Percentiles rank a stretch among this genome's conserved stretches.
These are phyloP conservation scores for Drosophila meridionalis DNA, from an alignment of 2,888 invertebrate species.

Conservation along the genomic window DNA sequence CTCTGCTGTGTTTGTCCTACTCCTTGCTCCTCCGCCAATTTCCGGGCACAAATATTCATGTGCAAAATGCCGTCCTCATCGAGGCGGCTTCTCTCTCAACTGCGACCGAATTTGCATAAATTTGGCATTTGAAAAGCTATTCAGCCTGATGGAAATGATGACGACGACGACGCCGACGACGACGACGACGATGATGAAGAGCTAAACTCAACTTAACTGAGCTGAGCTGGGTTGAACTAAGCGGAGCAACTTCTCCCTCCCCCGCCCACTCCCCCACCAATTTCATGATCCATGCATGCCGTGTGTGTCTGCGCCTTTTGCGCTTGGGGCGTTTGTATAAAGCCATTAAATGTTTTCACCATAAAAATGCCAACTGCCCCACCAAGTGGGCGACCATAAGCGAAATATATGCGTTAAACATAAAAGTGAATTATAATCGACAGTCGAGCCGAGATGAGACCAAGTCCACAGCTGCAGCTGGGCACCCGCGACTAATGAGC, in stretches of 20 bases:
- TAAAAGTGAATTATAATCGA: constrained; percentile 53
- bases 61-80: constrained; percentile 62
- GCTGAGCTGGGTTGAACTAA: constrained; percentile 39
- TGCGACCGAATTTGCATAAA: constrained; percentile 75
- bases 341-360: constrained; percentile 70
- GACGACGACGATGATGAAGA: constrained; percentile 52
- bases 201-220: constrained; percentile 54
- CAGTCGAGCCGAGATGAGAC: constrained; percentile 23
- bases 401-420: constrained; percentile 37
- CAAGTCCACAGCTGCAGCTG: constrained; percentile 19
- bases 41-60: constrained; percentile 71
- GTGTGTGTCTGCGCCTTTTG: constrained; percentile 4
- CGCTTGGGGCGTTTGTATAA: constrained; percentile 45
- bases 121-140: constrained; percentile 76
- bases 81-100: constrained; percentile 28
- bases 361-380: constrained; percentile 51
- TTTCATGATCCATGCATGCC: not conserved
- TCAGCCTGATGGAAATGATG: constrained; percentile 76
- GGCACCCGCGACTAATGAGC: not conserved
- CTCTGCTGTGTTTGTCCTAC: not conserved
- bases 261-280: not conserved
- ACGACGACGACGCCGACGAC: constrained; percentile 53
- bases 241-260: constrained; percentile 3
- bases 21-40: constrained; percentile 16
- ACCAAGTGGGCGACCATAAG: constrained; percentile 28